A percentile compares a stretch with the other conserved stretches of the same genome.
Conservation (phyloP, 2,888 invertebrate species). For the Mythimna loreyi region DNA sequence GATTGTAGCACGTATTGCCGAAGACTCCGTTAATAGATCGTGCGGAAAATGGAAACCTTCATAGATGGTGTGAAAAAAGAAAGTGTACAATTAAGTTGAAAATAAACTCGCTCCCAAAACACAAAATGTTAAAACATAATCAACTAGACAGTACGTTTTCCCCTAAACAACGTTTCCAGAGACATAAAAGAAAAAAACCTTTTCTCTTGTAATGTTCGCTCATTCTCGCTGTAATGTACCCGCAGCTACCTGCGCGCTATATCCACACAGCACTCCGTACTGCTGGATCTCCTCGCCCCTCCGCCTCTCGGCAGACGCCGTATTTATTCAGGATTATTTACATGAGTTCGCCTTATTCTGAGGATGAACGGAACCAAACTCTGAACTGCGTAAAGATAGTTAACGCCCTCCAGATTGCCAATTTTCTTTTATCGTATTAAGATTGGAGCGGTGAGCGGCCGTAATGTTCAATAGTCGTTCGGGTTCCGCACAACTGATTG, state of each 20-base stretch:
- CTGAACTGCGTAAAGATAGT: constrained; percentile 13
- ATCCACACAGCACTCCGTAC: not conserved
- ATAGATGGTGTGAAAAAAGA: no score
- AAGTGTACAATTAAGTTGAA: not conserved
- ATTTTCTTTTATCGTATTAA: constrained; percentile 32
- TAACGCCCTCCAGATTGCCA: constrained; percentile 38
- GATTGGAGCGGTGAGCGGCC: not conserved
- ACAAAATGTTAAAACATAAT: no score
- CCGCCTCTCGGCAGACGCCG: not conserved
- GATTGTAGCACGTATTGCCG: no score
- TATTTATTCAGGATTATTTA: constrained; percentile 40
- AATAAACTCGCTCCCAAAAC: not conserved
- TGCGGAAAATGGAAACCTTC: no score
- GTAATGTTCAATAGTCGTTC: not conserved
- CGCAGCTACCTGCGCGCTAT: not conserved
- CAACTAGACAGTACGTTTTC: not conserved
- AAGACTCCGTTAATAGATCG: not conserved
- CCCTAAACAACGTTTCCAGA: not conserved
- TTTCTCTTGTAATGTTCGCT: not conserved
- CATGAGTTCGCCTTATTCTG: constrained; percentile 7
- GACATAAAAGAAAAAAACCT: not conserved
- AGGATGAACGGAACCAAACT: constrained; percentile 24
- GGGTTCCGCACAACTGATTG: not conserved
- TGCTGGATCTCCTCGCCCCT: not conserved
- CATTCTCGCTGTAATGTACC: not conserved